A percentile compares a stretch with the other conserved stretches of the same genome.
Conservation (phyloP, 2,888 invertebrate species). For the Tetrapedia diversipes region DNA sequence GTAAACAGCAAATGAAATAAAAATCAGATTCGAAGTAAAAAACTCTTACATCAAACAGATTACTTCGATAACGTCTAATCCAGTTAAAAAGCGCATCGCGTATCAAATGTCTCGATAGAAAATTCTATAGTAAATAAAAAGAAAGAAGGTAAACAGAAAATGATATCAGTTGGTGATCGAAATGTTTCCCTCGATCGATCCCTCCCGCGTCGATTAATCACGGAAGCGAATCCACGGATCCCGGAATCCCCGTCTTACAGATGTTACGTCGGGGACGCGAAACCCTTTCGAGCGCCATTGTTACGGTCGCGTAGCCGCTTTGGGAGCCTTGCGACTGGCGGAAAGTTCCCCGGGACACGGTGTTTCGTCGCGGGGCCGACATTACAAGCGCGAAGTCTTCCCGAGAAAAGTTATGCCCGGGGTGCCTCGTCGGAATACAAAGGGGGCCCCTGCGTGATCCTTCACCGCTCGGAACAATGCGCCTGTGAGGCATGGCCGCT, state of each 20-base stretch:
- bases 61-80: too few species aligned
- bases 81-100: too few species aligned
- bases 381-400: conserved; percentile 64
- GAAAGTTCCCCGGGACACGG: conserved; percentile 62
- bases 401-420: conserved; percentile 68
- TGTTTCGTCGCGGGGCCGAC: conserved; percentile 63
- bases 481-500: conserved; percentile 62
- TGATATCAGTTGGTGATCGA: conserved; percentile 22
- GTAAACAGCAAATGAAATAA: too few species aligned
- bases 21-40: too few species aligned
- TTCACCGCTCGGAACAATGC: conserved; percentile 67
- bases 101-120: too few species aligned
- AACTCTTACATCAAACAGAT: too few species aligned
- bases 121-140: too few species aligned
- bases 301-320: conserved; percentile 45
- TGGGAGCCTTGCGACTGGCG: conserved; percentile 50
- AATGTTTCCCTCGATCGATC: conserved; percentile 35
- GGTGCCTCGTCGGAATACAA: conserved; percentile 69
- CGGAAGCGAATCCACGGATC: conserved; percentile 17
- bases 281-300: conserved; percentile 51
- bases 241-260: conserved; percentile 52
- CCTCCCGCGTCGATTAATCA: conserved; percentile 50
- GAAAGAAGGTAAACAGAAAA: too few species aligned
- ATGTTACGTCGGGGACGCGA: conserved; percentile 48
- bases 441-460: conserved; percentile 67